A percentile compares a stretch with the other conserved stretches of the same genome.
phyloP scores from a whole-genome alignment of 2,113 vertebrate species.

The Erinaceus europaeus region DNA sequence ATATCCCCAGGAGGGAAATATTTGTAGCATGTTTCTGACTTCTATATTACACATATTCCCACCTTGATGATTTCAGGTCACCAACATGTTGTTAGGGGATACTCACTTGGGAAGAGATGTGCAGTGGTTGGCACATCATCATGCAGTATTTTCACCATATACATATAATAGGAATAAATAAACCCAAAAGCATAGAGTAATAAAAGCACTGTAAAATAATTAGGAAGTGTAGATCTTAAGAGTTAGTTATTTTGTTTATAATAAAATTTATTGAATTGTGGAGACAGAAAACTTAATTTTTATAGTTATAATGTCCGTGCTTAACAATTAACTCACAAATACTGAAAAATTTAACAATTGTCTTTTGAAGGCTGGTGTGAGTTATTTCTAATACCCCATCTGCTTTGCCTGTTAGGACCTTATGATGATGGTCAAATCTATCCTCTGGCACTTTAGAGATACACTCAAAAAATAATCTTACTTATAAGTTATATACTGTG shows the following conservation, averaged over 20 bases:
- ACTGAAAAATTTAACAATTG: not conserved
- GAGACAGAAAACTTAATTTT: not conserved
- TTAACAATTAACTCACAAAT: not conserved
- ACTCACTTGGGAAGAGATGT: not conserved
- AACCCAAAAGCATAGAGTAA: not conserved
- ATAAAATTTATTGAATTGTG: not conserved
- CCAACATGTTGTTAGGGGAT: not conserved
- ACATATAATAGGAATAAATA: not conserved
- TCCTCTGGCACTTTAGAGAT: not conserved
- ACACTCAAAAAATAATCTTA: not conserved
- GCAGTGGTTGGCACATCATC: rapidly evolving
- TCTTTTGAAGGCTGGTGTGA: not conserved
- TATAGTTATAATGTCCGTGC: not conserved
- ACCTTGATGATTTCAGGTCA: not conserved
- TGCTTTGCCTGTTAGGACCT: not conserved
- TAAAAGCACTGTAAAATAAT: not conserved
- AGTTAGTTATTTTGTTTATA: not conserved
- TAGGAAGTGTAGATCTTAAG: not conserved
- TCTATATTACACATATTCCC: not conserved
- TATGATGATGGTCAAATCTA: not conserved
- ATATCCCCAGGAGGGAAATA: too few relatives aligned
- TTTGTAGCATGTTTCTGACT: slow-evolving; percentile 27
- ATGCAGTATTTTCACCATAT: not conserved
- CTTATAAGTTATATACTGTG: not conserved
- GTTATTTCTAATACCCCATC: not conserved